Base-by-base conservation (phyloP, 2,888 invertebrate species). In the Scelioninae gen. 2 region DNA sequence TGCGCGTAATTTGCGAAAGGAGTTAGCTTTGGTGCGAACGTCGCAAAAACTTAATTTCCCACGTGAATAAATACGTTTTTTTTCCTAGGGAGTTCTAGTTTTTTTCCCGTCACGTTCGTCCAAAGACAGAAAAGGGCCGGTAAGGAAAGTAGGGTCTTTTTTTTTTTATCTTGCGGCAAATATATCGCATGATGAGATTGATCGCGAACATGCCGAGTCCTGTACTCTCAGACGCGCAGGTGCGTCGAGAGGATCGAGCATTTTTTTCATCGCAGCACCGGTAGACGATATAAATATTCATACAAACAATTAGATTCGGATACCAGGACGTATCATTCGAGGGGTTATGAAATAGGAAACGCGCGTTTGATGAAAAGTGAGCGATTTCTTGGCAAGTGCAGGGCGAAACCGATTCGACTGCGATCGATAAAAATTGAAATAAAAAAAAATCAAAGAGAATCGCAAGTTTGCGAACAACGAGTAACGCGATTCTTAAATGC, bases 61-160 rank as follows among this genome's bases (percentile, higher is more conserved):
- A 74, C 74, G 71, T 68, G 74, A 71, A 72, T 64, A 74, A 74
- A 68, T 71, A 71, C 53, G 43, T 74, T 70, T 74, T 67, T 68
- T 52, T 52, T 25, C 25, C 25, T 25, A 25, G 25, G 25, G 46
- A 67, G 73, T 70, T 74, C 65, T 55, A 65, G 55, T 55, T 64
- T 53, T 65, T 70, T 73, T 67, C 9, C 11, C 28, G 50, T 52
- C 65, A 39, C 19, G 41, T 63, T 74, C 61, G 64, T 46, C 45
- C 31, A 60, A 67, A 67, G 74, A 74, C 71, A 74, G 74, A 71
- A 61, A 74, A 68, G 71, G 74, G 74, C 58, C 70, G 61, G 67
- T 58, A 63, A 70, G 61, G 67, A 71, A 74, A 74, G 74, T 63
- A 71, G 74, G 74, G 74, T 71, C 67, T 71, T 58, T 64, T 57